Conservation (phyloP, 2,113 vertebrate species). For the Thamnophis sirtalis region DNA sequence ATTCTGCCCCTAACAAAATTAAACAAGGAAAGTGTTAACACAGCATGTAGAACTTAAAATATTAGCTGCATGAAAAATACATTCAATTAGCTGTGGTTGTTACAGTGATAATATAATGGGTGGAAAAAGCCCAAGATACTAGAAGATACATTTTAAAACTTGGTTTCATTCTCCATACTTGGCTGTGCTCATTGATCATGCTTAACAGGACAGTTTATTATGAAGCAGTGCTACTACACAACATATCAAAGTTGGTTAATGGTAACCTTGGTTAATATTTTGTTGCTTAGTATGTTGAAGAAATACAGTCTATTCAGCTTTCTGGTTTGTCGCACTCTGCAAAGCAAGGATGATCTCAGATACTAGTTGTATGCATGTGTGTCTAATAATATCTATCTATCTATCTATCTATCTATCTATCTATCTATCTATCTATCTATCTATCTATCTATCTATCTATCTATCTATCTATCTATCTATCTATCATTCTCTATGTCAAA, state of each 20-base stretch:
- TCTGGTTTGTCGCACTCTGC: not conserved
- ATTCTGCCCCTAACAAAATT: not conserved
- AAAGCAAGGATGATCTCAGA: not conserved
- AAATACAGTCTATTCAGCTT: not conserved
- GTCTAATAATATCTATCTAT: too few species aligned
- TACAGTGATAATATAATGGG: slow-evolving; percentile 2
- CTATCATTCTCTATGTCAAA: not conserved
- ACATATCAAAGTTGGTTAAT: not conserved
- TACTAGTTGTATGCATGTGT: not conserved
- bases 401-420: too few species aligned
- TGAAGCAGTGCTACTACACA: not conserved
- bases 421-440: too few species aligned
- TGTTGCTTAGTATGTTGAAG: not conserved
- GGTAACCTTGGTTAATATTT: not conserved
- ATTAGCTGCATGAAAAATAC: not conserved
- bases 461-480: too few species aligned
- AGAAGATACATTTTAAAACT: not conserved
- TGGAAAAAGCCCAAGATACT: not conserved
- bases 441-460: not conserved
- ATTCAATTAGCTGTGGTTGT: not conserved
- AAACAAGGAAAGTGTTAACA: not conserved
- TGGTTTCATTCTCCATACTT: not conserved
- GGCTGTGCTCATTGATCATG: not conserved
- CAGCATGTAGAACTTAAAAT: not conserved
- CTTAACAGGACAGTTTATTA: not conserved